These are phyloP conservation scores for Nautilus pompilius DNA, from an alignment of 1,140 invertebrate species.

Conservation along the genomic window DNA sequence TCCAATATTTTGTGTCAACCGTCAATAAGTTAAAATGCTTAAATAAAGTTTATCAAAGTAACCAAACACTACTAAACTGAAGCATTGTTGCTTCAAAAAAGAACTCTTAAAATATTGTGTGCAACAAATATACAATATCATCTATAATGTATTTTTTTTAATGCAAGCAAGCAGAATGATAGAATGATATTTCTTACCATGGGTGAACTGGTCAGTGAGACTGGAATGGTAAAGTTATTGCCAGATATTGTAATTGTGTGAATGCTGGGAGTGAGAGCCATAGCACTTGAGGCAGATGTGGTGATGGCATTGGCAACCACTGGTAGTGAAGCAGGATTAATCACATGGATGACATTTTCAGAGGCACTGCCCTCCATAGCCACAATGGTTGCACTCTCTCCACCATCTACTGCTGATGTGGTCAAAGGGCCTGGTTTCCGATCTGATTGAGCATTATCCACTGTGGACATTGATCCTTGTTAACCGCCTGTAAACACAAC, in stretches of 20 bases:
- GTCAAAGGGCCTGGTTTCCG: not conserved
- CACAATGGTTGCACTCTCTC: conserved; percentile 1
- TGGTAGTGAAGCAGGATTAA: conserved; percentile 22
- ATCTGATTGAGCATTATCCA: conserved; percentile 11
- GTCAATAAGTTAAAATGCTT: too few species aligned
- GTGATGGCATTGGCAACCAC: conserved; percentile 7
- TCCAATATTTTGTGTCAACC: too few species aligned
- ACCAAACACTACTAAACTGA: too few species aligned
- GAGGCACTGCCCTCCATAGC: conserved; percentile 8
- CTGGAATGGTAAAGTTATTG: conserved; percentile 30
- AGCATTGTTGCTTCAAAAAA: too few species aligned
- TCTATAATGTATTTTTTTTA: too few species aligned
- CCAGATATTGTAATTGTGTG: conserved; percentile 39
- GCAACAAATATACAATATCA: conserved; percentile 16
- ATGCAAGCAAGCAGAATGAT: not conserved
- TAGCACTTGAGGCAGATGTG: not conserved
- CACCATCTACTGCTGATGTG: conserved; percentile 7
- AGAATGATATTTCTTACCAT: not conserved
- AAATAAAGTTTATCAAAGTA: too few species aligned
- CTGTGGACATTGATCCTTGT: conserved; percentile 17
- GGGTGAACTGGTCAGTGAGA: conserved; percentile 14
- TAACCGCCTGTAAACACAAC: conserved; percentile 2
- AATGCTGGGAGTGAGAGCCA: conserved; percentile 6
- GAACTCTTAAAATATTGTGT: too few species aligned
- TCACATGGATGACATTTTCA: conserved; percentile 44